Evolutionary conservation across 1,140 invertebrate species (phyloP), one percentile per base, ranked within the genome.

Genomic region (Drosophila nebulosa): DNA sequence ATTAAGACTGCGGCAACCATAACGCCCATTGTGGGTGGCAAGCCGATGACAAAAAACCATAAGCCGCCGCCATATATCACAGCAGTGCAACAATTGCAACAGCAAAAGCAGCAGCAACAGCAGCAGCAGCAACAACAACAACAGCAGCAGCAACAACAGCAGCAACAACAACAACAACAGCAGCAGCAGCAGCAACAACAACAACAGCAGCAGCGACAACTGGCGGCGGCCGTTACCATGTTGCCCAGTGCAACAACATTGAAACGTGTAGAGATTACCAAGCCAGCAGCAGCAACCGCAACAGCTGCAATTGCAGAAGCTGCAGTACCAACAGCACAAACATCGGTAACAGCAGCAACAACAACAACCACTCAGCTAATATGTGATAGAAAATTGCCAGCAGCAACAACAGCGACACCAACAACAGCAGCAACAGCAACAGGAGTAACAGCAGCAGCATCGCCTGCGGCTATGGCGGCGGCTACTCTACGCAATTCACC

Each of bases 401-500:
- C 65, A 53, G 51, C 32, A 27, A 74, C 56, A 55, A 22, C 55
- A 12, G 42, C 18, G 12, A 46, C 39, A 46, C 39, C 39, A 46
- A 21, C 39, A 46, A 46, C 42, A 35, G 14, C 26, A 30, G 16
- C 57, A 50, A 30, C 21, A 46, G 5, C 16, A 46, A 21, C 42
- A 35, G 24, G 18, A 30, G 22, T 46, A 50, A 50, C 32, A 46
- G 30, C 51, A 39, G 21, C 39, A 7, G 14, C 73, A 55, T 67
- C 70, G 12, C 67, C 70, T 35, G 55, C 65, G 53, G 63, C 76
- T 64, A 71, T 24, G 57, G 63, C 84, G 27, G 70, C 92, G 3
- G 86, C 89, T 70, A 80, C 68, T 2, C 22, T 90, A 32, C 67
- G 90, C 32, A 84, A 93, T 70, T 92, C 94, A 53, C 93, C 93